Evolutionary conservation across 2,888 invertebrate species (phyloP), one percentile per base, ranked within the genome.

Genomic region (Synanthedon andrenaeformis): DNA sequence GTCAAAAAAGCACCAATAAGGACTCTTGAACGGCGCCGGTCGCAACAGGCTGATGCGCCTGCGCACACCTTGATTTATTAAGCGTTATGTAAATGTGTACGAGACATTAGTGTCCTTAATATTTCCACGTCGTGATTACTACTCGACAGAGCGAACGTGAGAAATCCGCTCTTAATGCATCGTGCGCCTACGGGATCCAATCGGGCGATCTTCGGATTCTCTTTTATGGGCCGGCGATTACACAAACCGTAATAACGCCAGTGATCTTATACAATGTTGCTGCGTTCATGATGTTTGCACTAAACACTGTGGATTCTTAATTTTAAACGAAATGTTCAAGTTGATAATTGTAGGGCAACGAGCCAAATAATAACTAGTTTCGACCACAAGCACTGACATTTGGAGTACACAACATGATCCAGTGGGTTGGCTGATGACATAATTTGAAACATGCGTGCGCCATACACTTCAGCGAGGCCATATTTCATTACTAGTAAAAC

Each of bases 81-180:
- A 79, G 71, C 78, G 78, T 83, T 84, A 84, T 84, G 85, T 82
- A 83, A 83, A 83, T 84, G 74, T 79, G 76, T 79, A 79, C 79
- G 78, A 77, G 82, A 79, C 81, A 85, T 83, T 82, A 85, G 79
- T 79, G 82, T 83, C 81, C 79, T 80, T 82, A 82, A 86, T 85
- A 85, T 77, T 81, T 85, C 78, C 68, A 74, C 73, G 80, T 85
- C 83, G 76, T 79, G 82, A 82, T 85, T 80, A 77, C 74, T 73
- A 68, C 70, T 72, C 69, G 68, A 66, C 17, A 49, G 49, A 75
- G 76, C 78, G 75, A 75, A 76, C 78, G 75, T 78, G 77, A 79
- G 77, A 79, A 76, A 78, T 79, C 67, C 67, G 64, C 70, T 74
- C 64, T 73, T 68, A 69, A 70, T 64, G 63, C 67, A 65, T 76